Percentiles rank a stretch among this genome's conserved stretches.
Evolutionary conservation across 2,888 invertebrate genomes (phyloP).

Genomic region (Nephrocerus scutellatus): DNA sequence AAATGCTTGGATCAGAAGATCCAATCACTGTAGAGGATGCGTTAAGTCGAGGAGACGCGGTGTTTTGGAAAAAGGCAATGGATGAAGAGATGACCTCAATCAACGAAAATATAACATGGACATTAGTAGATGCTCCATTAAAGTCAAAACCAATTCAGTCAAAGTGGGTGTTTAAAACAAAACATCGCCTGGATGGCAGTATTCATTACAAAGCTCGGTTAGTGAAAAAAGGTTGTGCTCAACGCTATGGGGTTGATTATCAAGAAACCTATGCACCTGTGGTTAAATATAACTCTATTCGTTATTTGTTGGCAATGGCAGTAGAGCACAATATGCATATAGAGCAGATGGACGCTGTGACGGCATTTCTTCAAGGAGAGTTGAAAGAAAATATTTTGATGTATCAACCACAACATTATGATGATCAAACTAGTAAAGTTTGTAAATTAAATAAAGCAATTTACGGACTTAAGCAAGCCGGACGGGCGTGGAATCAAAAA

Average conservation of each 20-base stretch:
- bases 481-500: conserved; percentile 13
- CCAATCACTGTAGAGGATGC: too few relatives aligned
- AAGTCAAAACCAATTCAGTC: conserved; percentile 21
- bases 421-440: conserved; percentile 7
- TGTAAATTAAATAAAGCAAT: conserved; percentile 16
- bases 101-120: conserved; percentile 23
- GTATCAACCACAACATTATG: conserved; percentile 14
- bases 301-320: conserved; percentile 15
- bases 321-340: conserved; percentile 6
- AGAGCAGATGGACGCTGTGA: conserved; percentile 15
- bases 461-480: conserved; percentile 20
- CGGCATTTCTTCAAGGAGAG: conserved; percentile 17
- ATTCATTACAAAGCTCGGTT: conserved; percentile 22
- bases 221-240: conserved; percentile 27
- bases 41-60: too few relatives aligned
- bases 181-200: conserved; percentile 21
- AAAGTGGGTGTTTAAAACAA: conserved; percentile 28
- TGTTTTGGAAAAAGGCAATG: too few relatives aligned
- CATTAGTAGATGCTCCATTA: conserved; percentile 18
- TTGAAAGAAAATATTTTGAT: conserved; percentile 12
- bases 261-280: conserved; percentile 23
- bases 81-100: conserved; percentile 24
- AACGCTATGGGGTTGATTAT: conserved; percentile 23
- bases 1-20: too few relatives aligned
- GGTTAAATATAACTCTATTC: conserved; percentile 18